These are phyloP conservation scores for Lithophane ornitopus DNA, from an alignment of 2,888 invertebrate genomes.

Conservation along the genomic window DNA sequence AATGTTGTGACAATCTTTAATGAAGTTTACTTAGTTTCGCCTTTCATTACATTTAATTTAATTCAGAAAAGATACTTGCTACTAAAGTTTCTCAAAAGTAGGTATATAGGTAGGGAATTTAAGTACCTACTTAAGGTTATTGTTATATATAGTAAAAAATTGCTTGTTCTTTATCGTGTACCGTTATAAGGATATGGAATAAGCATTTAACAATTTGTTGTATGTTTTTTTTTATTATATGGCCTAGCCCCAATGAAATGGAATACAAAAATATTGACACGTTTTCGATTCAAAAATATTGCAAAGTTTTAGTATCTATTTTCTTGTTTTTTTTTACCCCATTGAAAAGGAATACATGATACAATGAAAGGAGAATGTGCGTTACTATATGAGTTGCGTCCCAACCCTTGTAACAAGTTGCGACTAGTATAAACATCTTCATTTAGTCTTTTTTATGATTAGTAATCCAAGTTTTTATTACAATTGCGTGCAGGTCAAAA, in stretches of 20 bases:
- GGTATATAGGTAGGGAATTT: no score
- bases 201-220: neutral
- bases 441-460: no score
- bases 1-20: slow-evolving; percentile 23
- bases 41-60: slow-evolving; percentile 27
- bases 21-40: slow-evolving; percentile 20
- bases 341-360: no score
- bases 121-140: neutral
- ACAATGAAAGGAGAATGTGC: no score
- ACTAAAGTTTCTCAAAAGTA: neutral
- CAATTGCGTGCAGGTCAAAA: no score
- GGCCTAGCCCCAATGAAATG: neutral
- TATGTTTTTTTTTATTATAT: neutral
- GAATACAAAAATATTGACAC: neutral
- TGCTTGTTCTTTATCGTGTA: neutral
- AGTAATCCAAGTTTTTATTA: no score
- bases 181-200: neutral
- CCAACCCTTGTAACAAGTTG: no score
- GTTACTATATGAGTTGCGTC: no score
- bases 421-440: no score
- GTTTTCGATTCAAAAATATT: no score
- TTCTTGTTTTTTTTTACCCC: no score
- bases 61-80: neutral
- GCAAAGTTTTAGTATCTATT: no score
- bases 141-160: neutral